Evolutionary conservation across 2,113 vertebrate genomes (phyloP), one percentile per base, ranked within the genome.

Genomic region (Kobus ellipsiprymnus): DNA sequence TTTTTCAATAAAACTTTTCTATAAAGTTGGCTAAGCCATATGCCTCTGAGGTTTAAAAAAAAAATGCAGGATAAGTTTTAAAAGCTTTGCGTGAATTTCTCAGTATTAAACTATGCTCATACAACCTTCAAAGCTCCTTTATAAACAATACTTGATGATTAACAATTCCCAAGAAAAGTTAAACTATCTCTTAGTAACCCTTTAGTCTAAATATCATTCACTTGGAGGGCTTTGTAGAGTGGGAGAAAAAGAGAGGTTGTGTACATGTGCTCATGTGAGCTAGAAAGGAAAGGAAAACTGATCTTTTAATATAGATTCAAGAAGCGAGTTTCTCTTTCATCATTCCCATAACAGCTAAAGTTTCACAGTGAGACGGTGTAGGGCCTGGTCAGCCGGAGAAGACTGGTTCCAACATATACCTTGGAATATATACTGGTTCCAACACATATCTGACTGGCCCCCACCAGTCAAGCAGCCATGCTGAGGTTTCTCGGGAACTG

Each of bases 141-240:
- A 23, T 59, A 86, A 96, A 80, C 12, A 96, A 86, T 87, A 55
- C 14, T 80, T 86, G 50, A n/a, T 94, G 81, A 88, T 8, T 78
- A 84, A 83, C 88, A 82, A 96, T 96, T 89, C 54, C 82, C 36
- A 74, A 59, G 89, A 82, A 57, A 92, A 90, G 23, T 89, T n/a
- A 95, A n/a, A 82, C 12, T n/a, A 19, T 95, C 85, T 57, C 29
- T 95, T 50, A 74, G 17, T 67, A 96, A n/a, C 67, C 57, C 11
- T 19, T 93, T 57, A 64, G 3, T 16, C 12, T 64, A 81, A 54
- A 62, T 94, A 52, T 52, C 13, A 91, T 9, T 82, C 21, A 50
- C 25, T 80, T 89, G 48, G 62, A 74, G 14, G 21, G 17, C 10
- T 60, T 95, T 62, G 14, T 12, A 52, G 25, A 16, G 6, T 57